Percentiles rank a stretch among this genome's conserved stretches.
phyloP scores from a whole-genome alignment of 2,888 invertebrate genomes.

The Aspidiotus rigidus region DNA sequence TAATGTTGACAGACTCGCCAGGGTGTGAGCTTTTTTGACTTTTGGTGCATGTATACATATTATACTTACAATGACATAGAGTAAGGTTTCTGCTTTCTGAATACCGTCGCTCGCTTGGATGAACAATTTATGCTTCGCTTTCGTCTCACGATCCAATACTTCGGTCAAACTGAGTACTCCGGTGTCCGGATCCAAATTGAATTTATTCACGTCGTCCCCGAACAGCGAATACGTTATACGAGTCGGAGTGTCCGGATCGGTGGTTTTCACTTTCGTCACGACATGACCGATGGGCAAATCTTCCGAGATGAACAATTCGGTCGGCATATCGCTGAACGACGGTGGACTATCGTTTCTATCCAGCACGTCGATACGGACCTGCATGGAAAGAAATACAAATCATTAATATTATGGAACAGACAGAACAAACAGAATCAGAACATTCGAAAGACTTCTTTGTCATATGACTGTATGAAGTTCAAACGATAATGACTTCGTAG shows the following conservation, averaged over 20 bases:
- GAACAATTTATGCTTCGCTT: conserved; percentile 65
- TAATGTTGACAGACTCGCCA: neutral
- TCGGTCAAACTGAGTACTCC: conserved; percentile 67
- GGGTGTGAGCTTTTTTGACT: neutral
- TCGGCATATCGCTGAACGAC: conserved; percentile 63
- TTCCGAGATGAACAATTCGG: conserved; percentile 69
- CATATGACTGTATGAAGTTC: too few species aligned
- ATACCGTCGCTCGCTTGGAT: conserved; percentile 82
- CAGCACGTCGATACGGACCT: conserved; percentile 75
- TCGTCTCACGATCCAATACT: conserved; percentile 72
- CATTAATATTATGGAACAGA: neutral
- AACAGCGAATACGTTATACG: conserved; percentile 64
- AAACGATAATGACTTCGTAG: too few species aligned
- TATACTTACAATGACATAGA: conserved; percentile 61
- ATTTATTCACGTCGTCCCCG: conserved; percentile 56
- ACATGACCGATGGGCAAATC: conserved; percentile 72
- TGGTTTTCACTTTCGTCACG: conserved; percentile 66
- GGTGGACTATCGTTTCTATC: conserved; percentile 96
- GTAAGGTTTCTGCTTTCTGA: conserved; percentile 68
- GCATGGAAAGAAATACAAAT: conserved; percentile 45
- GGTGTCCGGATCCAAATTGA: conserved; percentile 59
- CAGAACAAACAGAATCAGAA: too few species aligned
- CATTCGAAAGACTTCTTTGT: too few species aligned
- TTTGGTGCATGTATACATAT: neutral
- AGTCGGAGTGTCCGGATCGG: conserved; percentile 78